Percentiles rank a stretch among this genome's conserved stretches.
Evolutionary conservation across 2,113 vertebrate genomes (phyloP).

Genomic region (Melospiza melodia): DNA sequence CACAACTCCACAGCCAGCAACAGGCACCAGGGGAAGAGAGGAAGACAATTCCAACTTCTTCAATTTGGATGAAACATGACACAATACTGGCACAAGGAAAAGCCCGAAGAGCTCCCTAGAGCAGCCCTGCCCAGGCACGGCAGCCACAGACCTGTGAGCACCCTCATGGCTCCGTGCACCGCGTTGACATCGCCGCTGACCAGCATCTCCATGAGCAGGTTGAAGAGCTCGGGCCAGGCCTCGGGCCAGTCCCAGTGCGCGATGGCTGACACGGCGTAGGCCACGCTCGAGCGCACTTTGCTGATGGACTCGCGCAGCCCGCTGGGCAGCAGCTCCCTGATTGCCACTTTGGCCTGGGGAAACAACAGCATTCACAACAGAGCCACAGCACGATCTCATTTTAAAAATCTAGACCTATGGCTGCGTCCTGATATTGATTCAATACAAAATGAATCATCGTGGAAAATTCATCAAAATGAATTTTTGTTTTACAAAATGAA

Average conservation of each 20-base stretch:
- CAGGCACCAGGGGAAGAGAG: background rate
- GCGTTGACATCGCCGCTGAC: slow-evolving; percentile 93
- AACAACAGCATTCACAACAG: background rate
- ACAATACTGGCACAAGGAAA: background rate
- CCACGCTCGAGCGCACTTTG: slow-evolving; percentile 97
- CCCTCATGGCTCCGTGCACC: slow-evolving; percentile 97
- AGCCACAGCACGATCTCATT: background rate
- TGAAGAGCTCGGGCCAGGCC: slow-evolving; percentile 97
- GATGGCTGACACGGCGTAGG: slow-evolving; percentile 96
- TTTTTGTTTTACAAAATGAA: background rate
- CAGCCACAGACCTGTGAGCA: slow-evolving; percentile 86
- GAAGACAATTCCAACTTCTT: background rate
- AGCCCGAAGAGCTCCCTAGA: fast-evolving
- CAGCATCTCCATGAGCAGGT: slow-evolving; percentile 96
- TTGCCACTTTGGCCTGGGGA: slow-evolving; percentile 90
- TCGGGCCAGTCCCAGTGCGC: slow-evolving; percentile 99
- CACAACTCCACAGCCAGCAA: fast-evolving
- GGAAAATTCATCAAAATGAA: too few species aligned
- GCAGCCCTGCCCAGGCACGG: background rate
- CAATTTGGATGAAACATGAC: background rate
- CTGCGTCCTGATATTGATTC: background rate
- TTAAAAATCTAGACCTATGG: background rate
- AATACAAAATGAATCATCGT: too few species aligned
- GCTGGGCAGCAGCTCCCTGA: slow-evolving; percentile 89
- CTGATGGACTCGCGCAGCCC: slow-evolving; percentile 96